phyloP scores from a whole-genome alignment of 2,888 invertebrate genomes.

The Drosophila helvetica region DNA sequence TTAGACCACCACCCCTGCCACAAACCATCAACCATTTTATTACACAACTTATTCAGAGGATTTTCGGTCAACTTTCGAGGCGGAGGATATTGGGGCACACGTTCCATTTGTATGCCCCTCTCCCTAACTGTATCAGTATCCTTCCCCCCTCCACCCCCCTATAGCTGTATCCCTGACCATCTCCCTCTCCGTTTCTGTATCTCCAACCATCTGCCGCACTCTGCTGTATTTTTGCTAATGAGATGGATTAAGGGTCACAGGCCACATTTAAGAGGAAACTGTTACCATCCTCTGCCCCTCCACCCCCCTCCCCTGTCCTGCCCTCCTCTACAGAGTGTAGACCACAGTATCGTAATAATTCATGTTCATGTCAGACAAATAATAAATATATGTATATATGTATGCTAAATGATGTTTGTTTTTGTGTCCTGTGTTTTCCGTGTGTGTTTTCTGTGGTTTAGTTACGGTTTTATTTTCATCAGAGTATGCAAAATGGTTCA shows the following conservation, averaged over 20 bases:
- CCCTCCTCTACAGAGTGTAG: background rate
- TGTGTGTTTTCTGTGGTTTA: constrained; percentile 44
- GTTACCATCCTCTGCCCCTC: too few relatives aligned
- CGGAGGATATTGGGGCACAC: background rate
- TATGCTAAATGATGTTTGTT: constrained; percentile 55
- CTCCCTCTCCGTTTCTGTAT: background rate
- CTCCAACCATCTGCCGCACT: background rate
- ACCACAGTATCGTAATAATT: constrained; percentile 61
- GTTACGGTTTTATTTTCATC: constrained; percentile 19
- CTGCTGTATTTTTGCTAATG: constrained; percentile 53
- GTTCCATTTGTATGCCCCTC: too few relatives aligned
- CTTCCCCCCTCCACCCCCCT: too few relatives aligned
- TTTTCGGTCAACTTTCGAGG: background rate
- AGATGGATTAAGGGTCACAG: constrained; percentile 61
- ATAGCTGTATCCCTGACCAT: too few relatives aligned
- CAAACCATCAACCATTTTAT: background rate
- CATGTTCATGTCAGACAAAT: constrained; percentile 56
- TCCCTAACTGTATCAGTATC: too few relatives aligned
- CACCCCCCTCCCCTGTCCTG: background rate
- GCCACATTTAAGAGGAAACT: constrained; percentile 20
- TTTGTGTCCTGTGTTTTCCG: constrained; percentile 25
- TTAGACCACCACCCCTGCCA: too few relatives aligned
- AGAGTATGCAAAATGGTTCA: background rate
- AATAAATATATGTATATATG: constrained; percentile 40
- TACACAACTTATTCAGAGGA: background rate